Percentiles rank a stretch among this genome's conserved stretches.
Conservation (phyloP, 64 coral and sea anemone genomes). For the Dendronephthya gigantea region DNA sequence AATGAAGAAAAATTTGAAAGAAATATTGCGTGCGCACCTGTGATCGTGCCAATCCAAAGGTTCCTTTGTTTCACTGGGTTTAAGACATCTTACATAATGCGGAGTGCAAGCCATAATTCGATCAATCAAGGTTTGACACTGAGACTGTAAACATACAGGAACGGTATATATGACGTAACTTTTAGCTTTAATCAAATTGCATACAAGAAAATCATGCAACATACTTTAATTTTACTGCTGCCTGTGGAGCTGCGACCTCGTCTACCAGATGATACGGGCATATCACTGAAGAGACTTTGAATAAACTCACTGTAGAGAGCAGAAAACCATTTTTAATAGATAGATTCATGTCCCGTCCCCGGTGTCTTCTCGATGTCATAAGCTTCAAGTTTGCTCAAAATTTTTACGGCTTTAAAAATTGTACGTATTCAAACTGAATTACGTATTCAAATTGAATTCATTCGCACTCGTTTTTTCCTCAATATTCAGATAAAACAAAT, state of each 20-base stretch:
- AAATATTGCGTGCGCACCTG: slow-evolving; percentile 14
- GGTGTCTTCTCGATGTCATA: no score
- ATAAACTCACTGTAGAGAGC: slow-evolving; percentile 32
- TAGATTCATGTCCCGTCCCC: not conserved
- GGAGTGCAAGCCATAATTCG: slow-evolving; percentile 92
- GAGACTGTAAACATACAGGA: slow-evolving; percentile 26
- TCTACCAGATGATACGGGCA: slow-evolving; percentile 23
- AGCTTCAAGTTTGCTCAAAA: not conserved
- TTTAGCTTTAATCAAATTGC: no score
- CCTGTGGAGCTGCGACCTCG: slow-evolving; percentile 65
- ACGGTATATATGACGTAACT: no score
- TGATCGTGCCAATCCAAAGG: slow-evolving; percentile 84
- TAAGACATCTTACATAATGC: slow-evolving; percentile 89
- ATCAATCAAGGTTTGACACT: slow-evolving; percentile 56
- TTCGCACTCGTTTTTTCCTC: no score
- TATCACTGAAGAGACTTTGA: slow-evolving; percentile 39
- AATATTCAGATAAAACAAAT: no score
- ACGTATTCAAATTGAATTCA: no score
- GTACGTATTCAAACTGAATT: no score
- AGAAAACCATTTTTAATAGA: not conserved
- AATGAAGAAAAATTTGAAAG: not conserved
- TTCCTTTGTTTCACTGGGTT: slow-evolving; percentile 67
- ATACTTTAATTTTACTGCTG: slow-evolving; percentile 74
- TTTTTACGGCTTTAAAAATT: no score
- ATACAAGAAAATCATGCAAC: no score